These are phyloP conservation scores for Drosophila eohydei DNA, from an alignment of 2,888 invertebrate genomes.

Conservation along the genomic window DNA sequence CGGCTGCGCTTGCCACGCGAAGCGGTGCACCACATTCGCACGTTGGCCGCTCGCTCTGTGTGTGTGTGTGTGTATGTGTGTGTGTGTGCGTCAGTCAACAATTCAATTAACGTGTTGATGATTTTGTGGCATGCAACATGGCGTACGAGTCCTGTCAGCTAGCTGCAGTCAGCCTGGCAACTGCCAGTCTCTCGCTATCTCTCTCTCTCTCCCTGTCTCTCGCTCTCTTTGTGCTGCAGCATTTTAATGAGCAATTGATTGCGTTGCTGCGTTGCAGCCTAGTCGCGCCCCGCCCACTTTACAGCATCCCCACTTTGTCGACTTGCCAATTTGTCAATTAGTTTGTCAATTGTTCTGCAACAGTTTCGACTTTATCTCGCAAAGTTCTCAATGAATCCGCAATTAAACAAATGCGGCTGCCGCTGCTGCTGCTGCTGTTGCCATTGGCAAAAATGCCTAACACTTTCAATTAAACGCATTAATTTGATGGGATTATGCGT, in stretches of 20 bases:
- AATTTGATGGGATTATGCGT: slow-evolving; percentile 75
- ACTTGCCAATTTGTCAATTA: slow-evolving; percentile 69
- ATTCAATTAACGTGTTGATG: slow-evolving; percentile 83
- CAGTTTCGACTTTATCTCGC: slow-evolving; percentile 43
- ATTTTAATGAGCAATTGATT: slow-evolving; percentile 82
- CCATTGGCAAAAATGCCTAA: slow-evolving; percentile 63
- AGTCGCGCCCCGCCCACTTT: slow-evolving; percentile 40
- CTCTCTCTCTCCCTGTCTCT: slow-evolving; percentile 6
- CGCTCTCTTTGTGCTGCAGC: slow-evolving; percentile 31
- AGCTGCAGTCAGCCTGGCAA: slow-evolving; percentile 4
- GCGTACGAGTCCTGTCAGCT: slow-evolving; percentile 55
- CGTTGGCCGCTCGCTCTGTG: slow-evolving; percentile 19
- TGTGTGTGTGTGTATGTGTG: slow-evolving; percentile 34
- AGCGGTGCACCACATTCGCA: slow-evolving; percentile 51
- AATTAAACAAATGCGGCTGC: slow-evolving; percentile 63
- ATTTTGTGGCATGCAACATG: slow-evolving; percentile 82
- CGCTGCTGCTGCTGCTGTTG: slow-evolving; percentile 22
- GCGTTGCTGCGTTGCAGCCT: slow-evolving; percentile 24
- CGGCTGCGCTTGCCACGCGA: slow-evolving; percentile 4
- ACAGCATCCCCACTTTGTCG: slow-evolving; percentile 64
- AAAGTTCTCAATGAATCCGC: slow-evolving; percentile 41
- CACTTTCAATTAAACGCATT: slow-evolving; percentile 80
- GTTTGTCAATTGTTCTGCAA: slow-evolving; percentile 60
- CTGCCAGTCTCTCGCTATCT: background rate
- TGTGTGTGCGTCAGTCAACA: slow-evolving; percentile 80